Evolutionary conservation across 2,797 vertebrate genomes (phyloP), one percentile per base, ranked within the genome.

Genomic region (Peromyscus aztecus): DNA sequence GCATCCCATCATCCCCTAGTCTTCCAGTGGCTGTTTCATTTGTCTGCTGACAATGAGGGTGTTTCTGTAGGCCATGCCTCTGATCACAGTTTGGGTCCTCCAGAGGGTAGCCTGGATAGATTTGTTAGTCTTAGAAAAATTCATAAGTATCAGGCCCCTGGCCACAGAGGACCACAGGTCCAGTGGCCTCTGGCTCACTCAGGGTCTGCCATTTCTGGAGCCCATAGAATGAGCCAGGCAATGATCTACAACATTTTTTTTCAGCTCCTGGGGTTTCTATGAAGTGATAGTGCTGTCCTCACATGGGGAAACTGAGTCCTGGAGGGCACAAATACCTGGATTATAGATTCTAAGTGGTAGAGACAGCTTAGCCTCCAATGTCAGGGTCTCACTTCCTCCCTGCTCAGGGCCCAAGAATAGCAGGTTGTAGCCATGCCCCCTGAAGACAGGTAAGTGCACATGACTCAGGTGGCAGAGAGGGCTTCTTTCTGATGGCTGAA

Each of bases 301-400:
- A 40, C 2, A 6, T 21, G 40, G 49, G 90, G 49, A 89, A 76
- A 92, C 85, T 16, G 40, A 83, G 85, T 71, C 90, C 69, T 0
- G 0, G 5, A 55, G 34, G 40, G 23, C 23, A 29, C 27, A 16
- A 31, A 37, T 31, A 0, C 1, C 57, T n/a, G 37, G n/a, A 2
- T 55, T 37, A 16, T 4, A 59, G 77, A 40, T 57, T 59, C 57
- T 0, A 0, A 14, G 40, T 37, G 4, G 24, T 40, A 7, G 4
- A 34, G 9, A 46, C 34, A 71, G 55, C n/a, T 81, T 5, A 29
- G 43, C 23, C 10, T n/a, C 37, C 17, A 4, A 29, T 12, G 65
- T 8, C 46, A 4, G 4, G 14, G 21, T 8, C 13, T 19, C 14
- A 27, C 34, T 27, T 55, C 13, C 13, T 71, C 55, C 6, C 67